Evolutionary conservation across 2,888 invertebrate genomes (phyloP), one percentile per base, ranked within the genome.

Genomic region (Hartigia nigra): DNA sequence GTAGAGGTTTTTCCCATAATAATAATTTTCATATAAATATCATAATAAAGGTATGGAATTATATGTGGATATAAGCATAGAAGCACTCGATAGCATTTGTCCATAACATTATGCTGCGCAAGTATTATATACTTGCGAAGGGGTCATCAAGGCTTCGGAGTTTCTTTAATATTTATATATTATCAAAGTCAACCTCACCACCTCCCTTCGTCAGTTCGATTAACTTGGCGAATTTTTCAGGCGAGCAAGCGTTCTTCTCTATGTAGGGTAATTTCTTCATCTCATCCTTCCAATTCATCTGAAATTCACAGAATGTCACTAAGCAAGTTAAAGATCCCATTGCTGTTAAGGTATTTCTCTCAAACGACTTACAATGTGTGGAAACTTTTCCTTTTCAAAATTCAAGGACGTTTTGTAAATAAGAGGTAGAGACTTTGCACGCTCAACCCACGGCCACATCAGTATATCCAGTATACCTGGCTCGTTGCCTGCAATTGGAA

Each of bases 381-480:
- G 83, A 55, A 89, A 89, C 70, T 86, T 86, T 39, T 84, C 86
- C 75, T 87, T 88, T 12, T 86, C 84, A 80, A 89, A 85, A 78
- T 84, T 78, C 2, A 84, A 77, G 31, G 86, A 74, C 77, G 88
- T 82, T n/a, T 87, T 86, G 35, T 83, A 86, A 76, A 90, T 81
- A 72, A 90, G 11, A 69, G 88, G 82, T 55, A 89, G 80, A 74
- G 87, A 80, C 76, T 88, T 89, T 14, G 87, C 85, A 55, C 92
- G 84, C 83, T 92, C 92, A 74, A 91, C 87, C 92, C 92, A 92
- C 4, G 92, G 92, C 92, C 92, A 92, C 84, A 92, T 92, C 81
- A 92, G 84, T 83, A 92, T 87, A 80, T 92, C 92, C 69, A 92
- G 69, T 86, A 92, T 91, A 74, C 92, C 92, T 75, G 91, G 90